Base-by-base conservation (phyloP, 2,113 vertebrate species). In the Mormyrus iriodes region DNA sequence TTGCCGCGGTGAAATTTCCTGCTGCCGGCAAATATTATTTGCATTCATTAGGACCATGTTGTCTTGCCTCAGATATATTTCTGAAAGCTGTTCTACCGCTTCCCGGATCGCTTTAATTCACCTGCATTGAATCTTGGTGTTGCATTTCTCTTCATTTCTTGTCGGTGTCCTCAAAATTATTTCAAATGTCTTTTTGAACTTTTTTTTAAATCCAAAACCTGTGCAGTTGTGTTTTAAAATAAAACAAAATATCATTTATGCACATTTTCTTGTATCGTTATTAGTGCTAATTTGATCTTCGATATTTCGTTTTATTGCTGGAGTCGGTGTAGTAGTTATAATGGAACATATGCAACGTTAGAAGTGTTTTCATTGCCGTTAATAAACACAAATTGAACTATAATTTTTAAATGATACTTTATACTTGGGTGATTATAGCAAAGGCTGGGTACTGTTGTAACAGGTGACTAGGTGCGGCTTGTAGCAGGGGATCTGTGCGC, bases 1-100 rank as follows among this genome's bases (percentile, higher is more conserved):
- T 92, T 92, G 85, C 90, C 35, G 79, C 73, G 3, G 2, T 7
- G 46, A 88, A 89, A 89, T 91, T 85, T 83, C 90, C 89, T 51
- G 19, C 84, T 79, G 84, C 73, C 44, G 87, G 88, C 49, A 90
- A 88, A 84, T 89, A 88, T 84, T 44, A 86, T 82, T 69, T 49
- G 42, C 48, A n/a, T 24, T 86, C 35, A 79, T 79, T 90, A 88
- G 79, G 52, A 52, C 39, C 31, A 46, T 48, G 79, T 46, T 55
- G 65, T 83, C 48, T 17, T 6, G 42, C 42, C 5, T 82, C 39
- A 85, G 83, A 61, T 58, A 35, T 53, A 61, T 84, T 89, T 89
- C 53, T 53, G 39, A 73, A 55, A 58, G 42, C 53, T 49, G 52
- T 90, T 87, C 88, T 89, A 87, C 42, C 88, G 51, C 85, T 84